A percentile compares a stretch with the other conserved stretches of the same genome.
Conservation (phyloP, 2,888 invertebrate genomes). For the Maniola hyperantus region DNA sequence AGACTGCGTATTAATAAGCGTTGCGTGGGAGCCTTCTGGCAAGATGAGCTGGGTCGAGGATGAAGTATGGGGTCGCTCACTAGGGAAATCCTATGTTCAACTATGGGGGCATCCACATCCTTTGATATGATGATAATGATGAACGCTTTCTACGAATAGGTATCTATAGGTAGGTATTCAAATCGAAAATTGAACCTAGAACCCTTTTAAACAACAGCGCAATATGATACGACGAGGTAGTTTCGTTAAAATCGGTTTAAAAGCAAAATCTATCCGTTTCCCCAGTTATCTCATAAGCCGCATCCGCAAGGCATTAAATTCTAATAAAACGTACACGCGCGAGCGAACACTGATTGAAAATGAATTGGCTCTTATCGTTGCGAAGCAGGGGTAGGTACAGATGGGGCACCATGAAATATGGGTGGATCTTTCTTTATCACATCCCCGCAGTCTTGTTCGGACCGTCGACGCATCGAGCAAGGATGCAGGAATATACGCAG, state of each 20-base stretch:
- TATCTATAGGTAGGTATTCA: too few relatives aligned
- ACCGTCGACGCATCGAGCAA: conserved; percentile 28
- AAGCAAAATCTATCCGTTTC: conserved; percentile 20
- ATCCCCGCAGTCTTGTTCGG: conserved; percentile 27
- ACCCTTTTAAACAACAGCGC: neutral
- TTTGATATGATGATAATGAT: too few relatives aligned
- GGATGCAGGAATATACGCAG: conserved; percentile 40
- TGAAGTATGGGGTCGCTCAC: too few relatives aligned
- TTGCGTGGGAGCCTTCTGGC: too few relatives aligned
- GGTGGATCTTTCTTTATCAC: neutral
- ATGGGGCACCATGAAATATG: neutral
- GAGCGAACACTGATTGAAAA: conserved; percentile 60
- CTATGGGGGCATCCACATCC: too few relatives aligned
- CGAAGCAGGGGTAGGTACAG: conserved; percentile 34
- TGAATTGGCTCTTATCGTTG: conserved; percentile 53
- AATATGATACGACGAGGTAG: neutral
- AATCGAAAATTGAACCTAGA: neutral
- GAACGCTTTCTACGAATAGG: too few relatives aligned
- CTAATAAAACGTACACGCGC: conserved; percentile 56
- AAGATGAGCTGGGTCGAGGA: too few relatives aligned
- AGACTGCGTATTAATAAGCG: too few relatives aligned
- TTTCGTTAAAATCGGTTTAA: conserved; percentile 14
- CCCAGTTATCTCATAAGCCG: conserved; percentile 35
- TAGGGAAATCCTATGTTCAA: too few relatives aligned
- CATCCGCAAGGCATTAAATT: conserved; percentile 55